These are phyloP conservation scores for Thamnophis elegans DNA, from an alignment of 2,797 vertebrate genomes.

Conservation along the genomic window DNA sequence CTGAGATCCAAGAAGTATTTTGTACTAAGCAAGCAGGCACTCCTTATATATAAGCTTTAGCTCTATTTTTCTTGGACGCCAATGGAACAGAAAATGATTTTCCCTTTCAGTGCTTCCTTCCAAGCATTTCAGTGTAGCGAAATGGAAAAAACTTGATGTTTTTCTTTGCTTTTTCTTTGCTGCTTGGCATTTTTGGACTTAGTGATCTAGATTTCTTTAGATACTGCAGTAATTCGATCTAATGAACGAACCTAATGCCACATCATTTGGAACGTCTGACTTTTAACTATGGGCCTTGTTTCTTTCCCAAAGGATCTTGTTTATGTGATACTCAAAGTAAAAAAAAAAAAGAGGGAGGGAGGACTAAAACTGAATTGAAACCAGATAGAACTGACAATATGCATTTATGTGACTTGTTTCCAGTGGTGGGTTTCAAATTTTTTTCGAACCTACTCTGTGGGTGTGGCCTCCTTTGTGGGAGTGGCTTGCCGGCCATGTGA, in stretches of 20 bases:
- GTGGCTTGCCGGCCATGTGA: too few species aligned
- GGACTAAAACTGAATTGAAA: not conserved
- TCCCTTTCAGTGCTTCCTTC: not conserved
- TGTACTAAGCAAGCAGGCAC: not conserved
- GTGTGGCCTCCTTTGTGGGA: too few species aligned
- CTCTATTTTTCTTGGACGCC: not conserved
- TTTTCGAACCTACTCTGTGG: too few species aligned
- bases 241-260: not conserved
- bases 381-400: not conserved
- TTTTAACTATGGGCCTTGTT: not conserved
- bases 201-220: not conserved
- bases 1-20: not conserved
- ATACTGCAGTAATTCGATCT: not conserved
- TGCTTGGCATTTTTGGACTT: not conserved
- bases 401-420: not conserved
- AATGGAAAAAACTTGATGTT: not conserved
- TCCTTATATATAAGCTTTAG: not conserved
- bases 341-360: not conserved
- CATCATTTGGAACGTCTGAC: not conserved
- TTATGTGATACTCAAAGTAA: too few species aligned
- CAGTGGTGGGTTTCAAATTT: too few species aligned
- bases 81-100: not conserved
- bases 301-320: not conserved
- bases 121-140: not conserved
- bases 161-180: not conserved